Evolutionary conservation across 2,888 invertebrate genomes (phyloP).

Genomic region (Nowickia ferox): DNA sequence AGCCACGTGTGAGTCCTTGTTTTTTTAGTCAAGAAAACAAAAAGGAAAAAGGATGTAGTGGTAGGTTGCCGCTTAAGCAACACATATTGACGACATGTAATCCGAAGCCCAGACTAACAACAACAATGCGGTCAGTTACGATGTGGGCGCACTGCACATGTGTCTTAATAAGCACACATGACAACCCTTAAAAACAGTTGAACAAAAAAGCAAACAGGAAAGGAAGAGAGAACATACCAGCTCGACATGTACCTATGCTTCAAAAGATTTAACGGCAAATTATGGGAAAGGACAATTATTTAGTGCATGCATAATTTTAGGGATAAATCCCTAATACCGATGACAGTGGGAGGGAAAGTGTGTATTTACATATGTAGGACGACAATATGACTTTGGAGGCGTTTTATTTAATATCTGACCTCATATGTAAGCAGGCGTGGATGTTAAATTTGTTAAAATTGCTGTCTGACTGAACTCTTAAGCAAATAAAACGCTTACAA

Average conservation of each 20-base stretch:
- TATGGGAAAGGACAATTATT: conserved; percentile 46
- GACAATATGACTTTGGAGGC: conserved; percentile 61
- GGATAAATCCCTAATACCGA: conserved; percentile 29
- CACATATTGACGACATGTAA: conserved; percentile 71
- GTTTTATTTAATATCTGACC: conserved; percentile 63
- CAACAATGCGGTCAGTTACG: conserved; percentile 67
- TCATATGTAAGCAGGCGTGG: conserved; percentile 39
- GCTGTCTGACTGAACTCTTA: conserved; percentile 53
- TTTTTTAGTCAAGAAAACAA: conserved; percentile 15
- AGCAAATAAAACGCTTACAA: conserved; percentile 13
- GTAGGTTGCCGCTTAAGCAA: conserved; percentile 55
- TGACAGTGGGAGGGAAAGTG: conserved; percentile 16
- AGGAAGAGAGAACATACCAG: not conserved
- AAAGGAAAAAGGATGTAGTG: conserved; percentile 57
- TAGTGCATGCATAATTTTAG: conserved; percentile 41
- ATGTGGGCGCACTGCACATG: conserved; percentile 66
- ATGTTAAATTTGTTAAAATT: conserved; percentile 60
- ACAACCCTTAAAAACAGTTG: conserved; percentile 35
- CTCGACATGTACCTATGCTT: conserved; percentile 2
- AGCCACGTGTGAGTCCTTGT: conserved; percentile 55
- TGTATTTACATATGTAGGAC: conserved; percentile 20
- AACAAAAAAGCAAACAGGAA: conserved; percentile 5
- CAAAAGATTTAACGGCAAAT: conserved; percentile 27
- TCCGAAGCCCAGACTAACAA: conserved; percentile 69
- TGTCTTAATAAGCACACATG: conserved; percentile 64